Conservation (phyloP, 2,888 invertebrate genomes). For the Eristalis tenax region DNA sequence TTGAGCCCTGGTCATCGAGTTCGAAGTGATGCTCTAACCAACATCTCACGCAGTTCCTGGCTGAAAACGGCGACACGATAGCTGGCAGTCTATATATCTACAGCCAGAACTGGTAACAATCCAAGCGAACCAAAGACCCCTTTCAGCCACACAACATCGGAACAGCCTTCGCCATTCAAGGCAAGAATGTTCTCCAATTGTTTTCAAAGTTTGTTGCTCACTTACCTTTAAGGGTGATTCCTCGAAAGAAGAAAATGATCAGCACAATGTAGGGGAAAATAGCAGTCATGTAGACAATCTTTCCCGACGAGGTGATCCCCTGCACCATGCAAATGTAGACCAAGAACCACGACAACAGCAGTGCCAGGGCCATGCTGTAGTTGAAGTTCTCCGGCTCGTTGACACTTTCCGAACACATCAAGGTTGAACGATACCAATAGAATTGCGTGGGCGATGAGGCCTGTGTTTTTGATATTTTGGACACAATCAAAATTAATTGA, state of each 20-base stretch:
- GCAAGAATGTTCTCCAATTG: too few species aligned
- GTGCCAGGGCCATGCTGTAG: slow-evolving; percentile 93
- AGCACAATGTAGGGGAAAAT: slow-evolving; percentile 98
- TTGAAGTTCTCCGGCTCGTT: slow-evolving; percentile 93
- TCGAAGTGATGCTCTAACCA: too few species aligned
- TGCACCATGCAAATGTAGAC: slow-evolving; percentile 99
- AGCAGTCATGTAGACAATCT: slow-evolving; percentile 97
- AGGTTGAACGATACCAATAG: slow-evolving; percentile 96
- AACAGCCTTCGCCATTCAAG: too few species aligned
- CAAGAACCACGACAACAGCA: slow-evolving; percentile 95
- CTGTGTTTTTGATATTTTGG: slow-evolving; percentile 76
- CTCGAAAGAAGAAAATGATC: slow-evolving; percentile 97
- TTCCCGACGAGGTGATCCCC: slow-evolving; percentile 97
- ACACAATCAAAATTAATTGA: slow-evolving; percentile 11
- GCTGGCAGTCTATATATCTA: too few species aligned
- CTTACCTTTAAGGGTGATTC: slow-evolving; percentile 92
- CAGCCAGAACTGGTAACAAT: too few species aligned
- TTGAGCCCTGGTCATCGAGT: too few species aligned
- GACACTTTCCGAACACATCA: slow-evolving; percentile 94
- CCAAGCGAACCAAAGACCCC: too few species aligned
- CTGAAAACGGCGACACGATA: too few species aligned
- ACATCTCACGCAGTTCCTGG: too few species aligned
- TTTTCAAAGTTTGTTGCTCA: too few species aligned
- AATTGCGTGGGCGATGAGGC: slow-evolving; percentile 95
- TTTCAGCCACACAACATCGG: too few species aligned